Conservation (phyloP, 2,888 invertebrate genomes). For the Andrena camellia region DNA sequence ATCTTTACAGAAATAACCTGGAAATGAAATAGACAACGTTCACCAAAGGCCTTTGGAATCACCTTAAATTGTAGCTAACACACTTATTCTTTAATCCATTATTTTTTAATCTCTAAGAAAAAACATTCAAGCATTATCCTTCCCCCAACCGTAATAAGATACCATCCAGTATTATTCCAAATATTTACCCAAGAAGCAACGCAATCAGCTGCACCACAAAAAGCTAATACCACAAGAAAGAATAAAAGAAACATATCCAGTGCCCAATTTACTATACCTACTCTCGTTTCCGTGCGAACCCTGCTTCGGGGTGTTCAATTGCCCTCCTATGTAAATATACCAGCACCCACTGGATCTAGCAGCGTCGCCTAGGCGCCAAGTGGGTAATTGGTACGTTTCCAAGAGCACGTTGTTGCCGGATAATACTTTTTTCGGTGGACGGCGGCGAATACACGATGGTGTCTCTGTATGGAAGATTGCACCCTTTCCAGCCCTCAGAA, state of each 20-base stretch:
- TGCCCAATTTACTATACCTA: not conserved
- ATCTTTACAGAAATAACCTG: no score
- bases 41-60: no score
- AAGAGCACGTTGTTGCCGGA: constrained; percentile 44
- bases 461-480: constrained; percentile 76
- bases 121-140: no score
- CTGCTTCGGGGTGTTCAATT: not conserved
- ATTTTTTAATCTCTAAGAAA: no score
- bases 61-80: no score
- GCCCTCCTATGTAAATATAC: constrained; percentile 25
- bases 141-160: no score
- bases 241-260: not conserved
- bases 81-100: no score
- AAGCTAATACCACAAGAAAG: not conserved
- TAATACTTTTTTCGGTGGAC: constrained; percentile 65
- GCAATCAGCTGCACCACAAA: not conserved
- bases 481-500: constrained; percentile 80
- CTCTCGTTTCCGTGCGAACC: not conserved
- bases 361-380: constrained; percentile 15
- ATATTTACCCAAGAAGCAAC: no score
- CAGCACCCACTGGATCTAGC: constrained; percentile 14
- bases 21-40: no score
- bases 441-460: constrained; percentile 53
- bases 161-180: no score
- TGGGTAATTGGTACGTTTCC: constrained; percentile 58